phyloP scores from a whole-genome alignment of 2,113 vertebrate genomes.

The Xenus cinereus region DNA sequence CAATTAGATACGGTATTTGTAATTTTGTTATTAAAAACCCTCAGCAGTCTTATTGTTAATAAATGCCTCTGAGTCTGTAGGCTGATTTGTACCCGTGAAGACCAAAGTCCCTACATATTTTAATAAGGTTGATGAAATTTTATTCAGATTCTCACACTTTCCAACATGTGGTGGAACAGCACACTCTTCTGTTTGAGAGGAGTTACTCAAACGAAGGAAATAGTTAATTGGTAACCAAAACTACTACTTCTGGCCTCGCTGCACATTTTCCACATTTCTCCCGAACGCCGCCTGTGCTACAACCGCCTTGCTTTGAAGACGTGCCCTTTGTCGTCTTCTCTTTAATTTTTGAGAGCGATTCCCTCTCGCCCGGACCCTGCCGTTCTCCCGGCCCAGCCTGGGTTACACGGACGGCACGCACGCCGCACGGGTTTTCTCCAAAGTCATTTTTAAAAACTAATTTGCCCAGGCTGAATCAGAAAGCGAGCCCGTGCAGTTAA shows the following conservation, averaged over 20 bases:
- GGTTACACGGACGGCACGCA: neutral
- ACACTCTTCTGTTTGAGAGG: constrained; percentile 84
- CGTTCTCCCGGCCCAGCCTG: neutral
- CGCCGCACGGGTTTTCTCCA: neutral
- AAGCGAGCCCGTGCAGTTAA: constrained; percentile 33
- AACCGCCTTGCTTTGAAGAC: neutral
- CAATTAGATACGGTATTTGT: constrained; percentile 79
- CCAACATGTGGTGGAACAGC: constrained; percentile 82
- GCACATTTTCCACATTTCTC: constrained; percentile 42
- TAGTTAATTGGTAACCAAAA: constrained; percentile 70
- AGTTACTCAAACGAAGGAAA: constrained; percentile 77
- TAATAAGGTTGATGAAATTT: constrained; percentile 78
- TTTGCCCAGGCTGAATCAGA: constrained; percentile 34
- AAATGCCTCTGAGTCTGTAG: constrained; percentile 73
- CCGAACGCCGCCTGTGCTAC: constrained; percentile 1
- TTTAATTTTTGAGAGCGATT: neutral
- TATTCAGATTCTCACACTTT: constrained; percentile 75
- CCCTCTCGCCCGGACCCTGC: neutral
- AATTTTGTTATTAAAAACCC: constrained; percentile 82
- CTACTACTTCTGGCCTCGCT: constrained; percentile 56
- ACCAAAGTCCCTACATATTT: constrained; percentile 76
- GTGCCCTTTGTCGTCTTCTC: constrained; percentile 13
- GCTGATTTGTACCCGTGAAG: constrained; percentile 76
- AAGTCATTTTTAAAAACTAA: constrained; percentile 51
- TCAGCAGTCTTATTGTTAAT: constrained; percentile 78